Conservation (phyloP, 2,888 invertebrate species). For the Erannis defoliaria region DNA sequence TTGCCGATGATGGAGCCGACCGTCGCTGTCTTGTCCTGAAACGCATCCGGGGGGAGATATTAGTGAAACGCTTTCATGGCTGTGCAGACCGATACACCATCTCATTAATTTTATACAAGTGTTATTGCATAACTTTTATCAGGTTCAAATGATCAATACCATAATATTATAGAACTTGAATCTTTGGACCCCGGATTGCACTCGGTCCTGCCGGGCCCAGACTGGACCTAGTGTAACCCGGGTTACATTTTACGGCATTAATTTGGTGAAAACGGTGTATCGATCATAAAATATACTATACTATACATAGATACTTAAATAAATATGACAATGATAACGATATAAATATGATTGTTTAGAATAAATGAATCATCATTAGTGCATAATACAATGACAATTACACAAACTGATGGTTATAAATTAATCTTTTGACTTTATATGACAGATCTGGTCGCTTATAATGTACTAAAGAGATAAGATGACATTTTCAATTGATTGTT, state of each 20-base stretch:
- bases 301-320: neutral
- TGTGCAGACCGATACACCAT: neutral
- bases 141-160: too few relatives aligned
- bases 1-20: conserved; percentile 81
- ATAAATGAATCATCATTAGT: neutral
- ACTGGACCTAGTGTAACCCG: neutral
- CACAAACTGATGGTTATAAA: neutral
- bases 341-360: neutral
- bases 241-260: neutral
- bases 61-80: neutral
- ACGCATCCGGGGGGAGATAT: conserved; percentile 28
- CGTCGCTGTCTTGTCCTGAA: conserved; percentile 80
- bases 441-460: too few relatives aligned
- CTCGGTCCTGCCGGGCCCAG: neutral
- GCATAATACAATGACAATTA: neutral
- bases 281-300: neutral
- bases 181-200: neutral
- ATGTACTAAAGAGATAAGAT: too few relatives aligned
- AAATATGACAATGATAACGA: neutral
- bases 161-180: too few relatives aligned
- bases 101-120: neutral
- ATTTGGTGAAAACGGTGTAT: neutral
- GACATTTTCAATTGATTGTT: too few relatives aligned
- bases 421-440: too few relatives aligned
- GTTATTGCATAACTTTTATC: too few relatives aligned